Evolutionary conservation across 2,888 invertebrate species (phyloP).

Genomic region (Calameuta idolon): DNA sequence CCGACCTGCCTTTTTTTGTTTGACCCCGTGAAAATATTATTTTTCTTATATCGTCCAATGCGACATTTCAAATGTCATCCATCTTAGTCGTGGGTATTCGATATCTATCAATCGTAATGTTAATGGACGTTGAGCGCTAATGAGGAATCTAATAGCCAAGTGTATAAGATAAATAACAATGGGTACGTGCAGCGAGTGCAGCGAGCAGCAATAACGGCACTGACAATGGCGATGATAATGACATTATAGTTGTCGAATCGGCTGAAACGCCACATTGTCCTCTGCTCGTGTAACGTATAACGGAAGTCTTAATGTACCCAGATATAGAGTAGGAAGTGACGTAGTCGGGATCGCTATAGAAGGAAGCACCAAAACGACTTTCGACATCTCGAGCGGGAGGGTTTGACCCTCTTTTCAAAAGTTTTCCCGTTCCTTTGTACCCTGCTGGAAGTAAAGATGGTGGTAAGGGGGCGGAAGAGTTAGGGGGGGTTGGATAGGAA

Average conservation of each 20-base stretch:
- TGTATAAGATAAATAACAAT: background rate
- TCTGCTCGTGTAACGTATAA: background rate
- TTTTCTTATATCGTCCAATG: background rate
- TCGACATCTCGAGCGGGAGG: background rate
- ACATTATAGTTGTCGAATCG: background rate
- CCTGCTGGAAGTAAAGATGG: background rate
- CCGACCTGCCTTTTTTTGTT: background rate
- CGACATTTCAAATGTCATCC: too few species aligned
- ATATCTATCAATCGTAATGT: background rate
- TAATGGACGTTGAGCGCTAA: background rate
- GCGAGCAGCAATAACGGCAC: slow-evolving; percentile 15
- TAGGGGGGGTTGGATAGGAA: background rate
- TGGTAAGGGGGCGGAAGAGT: background rate
- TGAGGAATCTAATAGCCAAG: background rate
- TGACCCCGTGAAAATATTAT: background rate
- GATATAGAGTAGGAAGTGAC: background rate
- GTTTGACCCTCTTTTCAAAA: background rate
- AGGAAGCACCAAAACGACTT: background rate
- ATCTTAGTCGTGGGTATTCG: background rate
- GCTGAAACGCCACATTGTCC: background rate
- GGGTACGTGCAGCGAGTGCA: too few species aligned
- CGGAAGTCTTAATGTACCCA: background rate
- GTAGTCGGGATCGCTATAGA: background rate
- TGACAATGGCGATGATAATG: background rate
- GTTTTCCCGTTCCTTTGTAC: background rate